A percentile compares a stretch with the other conserved stretches of the same genome.
phyloP scores from a whole-genome alignment of 2,888 invertebrate species.

The Ischnura elegans region DNA sequence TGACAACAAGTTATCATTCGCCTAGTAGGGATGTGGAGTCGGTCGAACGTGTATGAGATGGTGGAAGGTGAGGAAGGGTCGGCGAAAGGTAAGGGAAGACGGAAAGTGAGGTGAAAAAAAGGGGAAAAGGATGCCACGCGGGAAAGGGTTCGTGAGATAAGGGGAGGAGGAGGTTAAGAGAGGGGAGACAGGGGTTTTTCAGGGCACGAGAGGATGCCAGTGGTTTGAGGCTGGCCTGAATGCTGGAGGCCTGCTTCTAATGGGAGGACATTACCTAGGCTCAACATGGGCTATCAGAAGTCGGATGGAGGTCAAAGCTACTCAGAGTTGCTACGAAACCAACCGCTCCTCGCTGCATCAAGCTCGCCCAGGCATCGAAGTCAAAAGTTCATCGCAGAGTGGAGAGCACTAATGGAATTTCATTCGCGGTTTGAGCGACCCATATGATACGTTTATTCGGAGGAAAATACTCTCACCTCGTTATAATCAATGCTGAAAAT shows the following conservation, averaged over 20 bases:
- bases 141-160: not conserved
- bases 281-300: conserved; percentile 20
- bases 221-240: not conserved
- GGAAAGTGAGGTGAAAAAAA: not conserved
- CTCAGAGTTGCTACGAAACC: not conserved
- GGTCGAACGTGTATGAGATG: not conserved
- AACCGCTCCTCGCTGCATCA: not conserved
- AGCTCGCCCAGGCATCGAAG: not conserved
- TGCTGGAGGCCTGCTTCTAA: conserved; percentile 2
- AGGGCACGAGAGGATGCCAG: not conserved
- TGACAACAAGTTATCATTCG: conserved; percentile 18
- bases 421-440: too few species aligned
- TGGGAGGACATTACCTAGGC: conserved; percentile 29
- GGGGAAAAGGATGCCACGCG: not conserved
- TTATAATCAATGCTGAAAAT: too few species aligned
- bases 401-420: too few species aligned
- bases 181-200: not conserved
- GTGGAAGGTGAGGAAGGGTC: not conserved
- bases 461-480: too few species aligned
- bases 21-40: not conserved
- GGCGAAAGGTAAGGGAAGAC: not conserved
- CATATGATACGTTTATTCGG: too few species aligned
- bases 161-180: not conserved
- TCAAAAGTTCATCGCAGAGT: not conserved
- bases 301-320: not conserved